Evolutionary conservation across 2,113 vertebrate genomes (phyloP).

Genomic region (Rhombomys opimus): DNA sequence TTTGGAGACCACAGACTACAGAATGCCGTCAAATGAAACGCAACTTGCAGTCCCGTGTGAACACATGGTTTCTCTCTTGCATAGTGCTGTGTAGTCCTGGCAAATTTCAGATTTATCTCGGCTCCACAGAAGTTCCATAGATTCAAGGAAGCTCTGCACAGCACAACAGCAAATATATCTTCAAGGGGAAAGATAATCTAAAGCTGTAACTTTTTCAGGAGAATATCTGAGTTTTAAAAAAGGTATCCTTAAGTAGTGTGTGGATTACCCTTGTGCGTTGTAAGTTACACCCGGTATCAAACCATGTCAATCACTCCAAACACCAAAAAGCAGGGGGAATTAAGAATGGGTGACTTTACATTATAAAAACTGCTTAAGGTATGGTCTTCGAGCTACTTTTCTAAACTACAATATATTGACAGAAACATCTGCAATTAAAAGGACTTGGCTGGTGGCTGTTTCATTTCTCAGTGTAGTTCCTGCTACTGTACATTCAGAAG

Average conservation of each 20-base stretch:
- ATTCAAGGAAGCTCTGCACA: not conserved
- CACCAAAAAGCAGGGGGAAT: not conserved
- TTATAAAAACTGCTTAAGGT: not conserved
- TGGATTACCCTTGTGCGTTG: not conserved
- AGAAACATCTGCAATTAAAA: not conserved
- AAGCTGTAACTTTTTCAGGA: not conserved
- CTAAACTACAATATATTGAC: not conserved
- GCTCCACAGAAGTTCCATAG: not conserved
- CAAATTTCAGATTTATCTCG: not conserved
- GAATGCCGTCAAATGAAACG: conserved; percentile 35
- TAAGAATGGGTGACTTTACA: not conserved
- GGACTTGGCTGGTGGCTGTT: not conserved
- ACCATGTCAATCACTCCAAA: not conserved
- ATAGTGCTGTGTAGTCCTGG: not conserved
- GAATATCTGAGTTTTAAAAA: not conserved
- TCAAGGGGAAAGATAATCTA: not conserved
- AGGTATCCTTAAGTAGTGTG: not conserved
- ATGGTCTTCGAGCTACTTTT: not conserved
- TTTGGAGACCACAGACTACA: not conserved
- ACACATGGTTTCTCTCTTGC: not conserved
- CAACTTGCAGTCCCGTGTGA: not conserved
- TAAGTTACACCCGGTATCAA: not conserved
- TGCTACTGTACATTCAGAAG: not conserved
- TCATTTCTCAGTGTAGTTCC: conserved; percentile 7
- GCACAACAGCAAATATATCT: not conserved